Evolutionary conservation across 2,113 vertebrate species (phyloP).

Genomic region (Calyptomena viridis): DNA sequence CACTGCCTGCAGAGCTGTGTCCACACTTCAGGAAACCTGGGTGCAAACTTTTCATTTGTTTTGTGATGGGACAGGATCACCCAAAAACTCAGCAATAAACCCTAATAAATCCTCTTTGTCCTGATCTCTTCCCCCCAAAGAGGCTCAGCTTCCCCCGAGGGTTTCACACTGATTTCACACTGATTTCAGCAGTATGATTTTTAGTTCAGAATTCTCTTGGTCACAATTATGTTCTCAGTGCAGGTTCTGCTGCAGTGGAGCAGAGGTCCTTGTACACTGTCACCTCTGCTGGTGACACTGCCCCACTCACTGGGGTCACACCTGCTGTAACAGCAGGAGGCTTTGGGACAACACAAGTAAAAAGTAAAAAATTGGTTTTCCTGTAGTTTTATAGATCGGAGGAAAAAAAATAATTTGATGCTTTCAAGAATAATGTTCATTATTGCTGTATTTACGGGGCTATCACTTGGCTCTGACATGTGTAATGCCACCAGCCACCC

Average conservation of each 20-base stretch:
- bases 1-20: neutral
- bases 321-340: neutral
- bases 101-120: neutral
- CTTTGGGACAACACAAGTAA: neutral
- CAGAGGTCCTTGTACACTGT: neutral
- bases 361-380: neutral
- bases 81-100: neutral
- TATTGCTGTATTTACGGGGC: accelerated
- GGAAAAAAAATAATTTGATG: neutral
- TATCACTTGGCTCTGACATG: neutral
- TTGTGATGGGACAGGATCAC: neutral
- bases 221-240: neutral
- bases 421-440: neutral
- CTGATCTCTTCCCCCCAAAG: neutral
- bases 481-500: neutral
- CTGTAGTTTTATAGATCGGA: neutral
- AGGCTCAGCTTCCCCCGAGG: neutral
- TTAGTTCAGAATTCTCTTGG: neutral
- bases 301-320: neutral
- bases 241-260: neutral
- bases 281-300: neutral
- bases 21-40: neutral
- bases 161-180: neutral
- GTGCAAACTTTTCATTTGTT: neutral
- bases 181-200: neutral